These are phyloP conservation scores for Steatocranus sp. DNA, from an alignment of 2,797 vertebrate genomes.

Conservation along the genomic window DNA sequence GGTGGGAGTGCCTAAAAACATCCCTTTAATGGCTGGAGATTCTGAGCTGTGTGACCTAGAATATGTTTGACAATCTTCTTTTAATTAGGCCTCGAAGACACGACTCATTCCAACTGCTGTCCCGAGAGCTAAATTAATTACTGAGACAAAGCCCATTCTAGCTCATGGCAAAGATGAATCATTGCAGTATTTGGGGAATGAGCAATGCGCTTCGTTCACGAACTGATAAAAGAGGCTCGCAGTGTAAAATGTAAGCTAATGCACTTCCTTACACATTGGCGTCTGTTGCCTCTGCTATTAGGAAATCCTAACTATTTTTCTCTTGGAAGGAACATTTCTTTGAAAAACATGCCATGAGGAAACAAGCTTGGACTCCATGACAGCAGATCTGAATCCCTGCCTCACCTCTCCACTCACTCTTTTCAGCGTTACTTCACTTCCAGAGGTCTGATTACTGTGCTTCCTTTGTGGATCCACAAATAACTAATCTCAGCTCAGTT, in stretches of 20 bases:
- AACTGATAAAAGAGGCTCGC: constrained; percentile 55
- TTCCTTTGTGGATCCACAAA: constrained; percentile 10
- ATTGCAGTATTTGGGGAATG: constrained; percentile 67
- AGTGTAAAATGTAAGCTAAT: constrained; percentile 44
- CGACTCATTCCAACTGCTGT: constrained; percentile 67
- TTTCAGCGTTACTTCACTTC: neutral
- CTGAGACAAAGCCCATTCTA: constrained; percentile 67
- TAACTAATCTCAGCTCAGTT: constrained; percentile 18
- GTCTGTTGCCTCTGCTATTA: neutral
- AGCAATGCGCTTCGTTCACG: constrained; percentile 60
- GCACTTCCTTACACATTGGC: constrained; percentile 12
- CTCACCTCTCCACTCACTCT: neutral
- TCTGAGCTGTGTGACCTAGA: constrained; percentile 65
- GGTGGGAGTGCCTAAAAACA: constrained; percentile 33
- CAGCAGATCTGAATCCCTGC: neutral
- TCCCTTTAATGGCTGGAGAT: constrained; percentile 43
- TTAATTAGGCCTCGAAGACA: constrained; percentile 74
- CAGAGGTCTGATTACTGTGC: neutral
- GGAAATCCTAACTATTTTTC: neutral
- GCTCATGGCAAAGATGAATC: constrained; percentile 69
- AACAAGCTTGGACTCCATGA: neutral
- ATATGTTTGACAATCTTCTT: constrained; percentile 74
- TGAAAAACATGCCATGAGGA: neutral
- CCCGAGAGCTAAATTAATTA: constrained; percentile 75
- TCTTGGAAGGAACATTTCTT: neutral